phyloP scores from a whole-genome alignment of 2,888 invertebrate species.

The Megaustenia siamemsis region DNA sequence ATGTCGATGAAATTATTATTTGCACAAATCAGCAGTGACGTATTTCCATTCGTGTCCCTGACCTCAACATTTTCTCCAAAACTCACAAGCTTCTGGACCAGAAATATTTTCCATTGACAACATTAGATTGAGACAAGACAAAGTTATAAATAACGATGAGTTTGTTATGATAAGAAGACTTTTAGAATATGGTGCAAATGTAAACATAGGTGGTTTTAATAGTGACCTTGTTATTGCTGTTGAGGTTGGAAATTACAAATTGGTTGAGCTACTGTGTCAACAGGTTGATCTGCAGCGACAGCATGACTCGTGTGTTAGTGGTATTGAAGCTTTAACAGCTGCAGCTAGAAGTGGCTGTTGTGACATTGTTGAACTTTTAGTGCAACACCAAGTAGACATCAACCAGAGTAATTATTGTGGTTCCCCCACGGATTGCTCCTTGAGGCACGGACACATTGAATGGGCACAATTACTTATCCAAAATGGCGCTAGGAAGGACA shows the following conservation, averaged over 20 bases:
- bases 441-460: background rate
- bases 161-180: background rate
- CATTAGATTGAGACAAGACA: too few species aligned
- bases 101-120: too few species aligned
- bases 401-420: background rate
- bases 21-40: constrained; percentile 5
- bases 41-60: too few species aligned
- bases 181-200: background rate
- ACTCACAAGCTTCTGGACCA: too few species aligned
- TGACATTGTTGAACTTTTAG: background rate
- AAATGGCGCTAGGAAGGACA: background rate
- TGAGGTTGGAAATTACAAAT: background rate
- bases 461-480: background rate
- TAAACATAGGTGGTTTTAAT: background rate
- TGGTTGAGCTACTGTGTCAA: background rate
- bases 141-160: background rate
- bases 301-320: background rate
- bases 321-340: background rate
- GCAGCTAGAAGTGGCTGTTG: background rate
- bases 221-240: background rate
- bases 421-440: background rate
- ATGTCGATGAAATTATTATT: background rate
- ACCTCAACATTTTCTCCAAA: too few species aligned
- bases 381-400: background rate
- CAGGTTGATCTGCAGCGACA: too few species aligned